Base-by-base conservation (phyloP, 2,888 invertebrate genomes). In the Drosophila setosimentum region DNA sequence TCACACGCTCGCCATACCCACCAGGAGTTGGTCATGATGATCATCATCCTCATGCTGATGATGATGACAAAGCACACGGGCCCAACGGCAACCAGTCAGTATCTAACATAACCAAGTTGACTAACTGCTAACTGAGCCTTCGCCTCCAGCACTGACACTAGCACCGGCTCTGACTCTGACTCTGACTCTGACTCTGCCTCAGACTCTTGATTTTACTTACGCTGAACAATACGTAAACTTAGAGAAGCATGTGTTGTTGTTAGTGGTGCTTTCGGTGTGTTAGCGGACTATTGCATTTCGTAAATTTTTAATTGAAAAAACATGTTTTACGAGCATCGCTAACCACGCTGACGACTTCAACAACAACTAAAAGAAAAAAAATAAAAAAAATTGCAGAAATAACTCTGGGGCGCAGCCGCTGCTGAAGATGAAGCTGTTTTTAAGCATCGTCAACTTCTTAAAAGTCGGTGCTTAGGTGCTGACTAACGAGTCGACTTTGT, bases 221-320 rank as follows among this genome's bases (percentile, higher is more conserved):
- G 64, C 37, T 71, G 54, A 67, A 55, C 68, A 73, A 70, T 80
- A 74, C 68, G 65, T 63, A 66, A 77, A 66, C 81, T 74, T 51
- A 65, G 54, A 60, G 48, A 45, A 66, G 45, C 37, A 55, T 68
- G 40, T 67, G 63, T 63, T 66, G 66, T 51, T 64, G 54, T 55
- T 69, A 51, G 58, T 60, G 59, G 40, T 73, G 58, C 54, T 68
- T 49, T 54, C 42, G 32, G 8, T 68, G 64, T 63, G 61, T 64
- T 86, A 65, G 73, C 72, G 65, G 51, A 68, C 70, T 78, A 85
- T 80, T 85, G 90, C 88, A 88, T 87, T 87, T 87, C 70, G 81
- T 80, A 80, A 87, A 82, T 86, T 90, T 89, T 89, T 90, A 91
- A 90, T 90, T 90, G 90, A 90, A 90, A 90, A 91, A 91, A 89